These are phyloP conservation scores for Leptinotarsa rubiginosa DNA, from an alignment of 2,888 invertebrate species.

Conservation along the genomic window DNA sequence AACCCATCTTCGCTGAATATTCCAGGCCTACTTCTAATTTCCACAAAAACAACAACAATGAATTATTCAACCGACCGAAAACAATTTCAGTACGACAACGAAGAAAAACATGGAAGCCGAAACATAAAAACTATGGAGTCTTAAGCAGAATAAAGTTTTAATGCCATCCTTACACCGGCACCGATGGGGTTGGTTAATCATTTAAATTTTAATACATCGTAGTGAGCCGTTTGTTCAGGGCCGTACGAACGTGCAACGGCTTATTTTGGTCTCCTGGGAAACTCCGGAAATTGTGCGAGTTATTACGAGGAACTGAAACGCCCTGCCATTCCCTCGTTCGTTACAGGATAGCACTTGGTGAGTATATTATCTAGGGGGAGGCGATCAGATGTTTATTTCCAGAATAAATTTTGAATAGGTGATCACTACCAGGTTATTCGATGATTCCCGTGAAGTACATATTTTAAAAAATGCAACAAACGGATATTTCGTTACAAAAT, in stretches of 20 bases:
- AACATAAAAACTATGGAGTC: conserved; percentile 11
- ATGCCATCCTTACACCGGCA: conserved; percentile 24
- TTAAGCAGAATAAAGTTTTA: conserved; percentile 25
- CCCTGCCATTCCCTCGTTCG: conserved; percentile 42
- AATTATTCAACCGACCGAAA: conserved; percentile 35
- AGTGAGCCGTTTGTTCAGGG: conserved; percentile 52
- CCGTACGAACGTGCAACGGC: conserved; percentile 55
- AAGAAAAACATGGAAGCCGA: conserved; percentile 26
- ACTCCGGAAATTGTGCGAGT: conserved; percentile 47
- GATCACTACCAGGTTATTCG: no score
- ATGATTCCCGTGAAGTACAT: no score
- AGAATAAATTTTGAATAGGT: not conserved
- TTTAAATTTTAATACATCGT: conserved; percentile 56
- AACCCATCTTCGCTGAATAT: conserved; percentile 18
- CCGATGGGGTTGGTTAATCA: conserved; percentile 39
- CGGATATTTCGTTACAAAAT: no score
- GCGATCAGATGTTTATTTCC: not conserved
- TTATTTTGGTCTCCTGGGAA: conserved; percentile 50
- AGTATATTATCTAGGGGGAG: not conserved
- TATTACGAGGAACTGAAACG: conserved; percentile 56
- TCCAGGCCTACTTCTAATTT: conserved; percentile 20
- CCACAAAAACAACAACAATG: conserved; percentile 32
- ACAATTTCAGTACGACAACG: conserved; percentile 29
- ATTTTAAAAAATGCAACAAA: no score
- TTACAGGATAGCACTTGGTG: conserved; percentile 22